Percentiles rank a stretch among this genome's conserved stretches.
Evolutionary conservation across 2,888 invertebrate species (phyloP).

Genomic region (Diaphora mendica): DNA sequence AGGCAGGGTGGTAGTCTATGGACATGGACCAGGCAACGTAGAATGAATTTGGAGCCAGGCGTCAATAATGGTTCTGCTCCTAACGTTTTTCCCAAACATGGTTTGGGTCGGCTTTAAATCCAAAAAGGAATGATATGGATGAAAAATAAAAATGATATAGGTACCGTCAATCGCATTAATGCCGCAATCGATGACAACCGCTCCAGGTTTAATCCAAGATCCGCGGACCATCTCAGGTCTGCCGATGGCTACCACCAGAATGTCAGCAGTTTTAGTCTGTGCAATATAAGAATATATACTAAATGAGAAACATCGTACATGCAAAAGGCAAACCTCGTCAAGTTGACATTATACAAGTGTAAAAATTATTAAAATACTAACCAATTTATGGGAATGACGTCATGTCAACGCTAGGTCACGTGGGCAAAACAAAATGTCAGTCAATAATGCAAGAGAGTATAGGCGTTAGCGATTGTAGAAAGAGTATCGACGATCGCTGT

Average conservation of each 20-base stretch:
- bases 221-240: constrained; percentile 95
- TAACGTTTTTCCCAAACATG: too few relatives aligned
- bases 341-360: too few relatives aligned
- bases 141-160: constrained; percentile 29
- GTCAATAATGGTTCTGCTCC: too few relatives aligned
- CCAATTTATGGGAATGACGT: too few relatives aligned
- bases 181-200: constrained; percentile 99
- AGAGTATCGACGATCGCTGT: too few relatives aligned
- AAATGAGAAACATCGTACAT: not conserved
- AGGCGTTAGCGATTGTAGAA: too few relatives aligned
- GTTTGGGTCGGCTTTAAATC: too few relatives aligned
- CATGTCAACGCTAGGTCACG: too few relatives aligned
- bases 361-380: too few relatives aligned
- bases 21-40: not conserved
- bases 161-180: constrained; percentile 97
- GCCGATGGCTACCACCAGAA: constrained; percentile 98
- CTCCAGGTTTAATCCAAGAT: constrained; percentile 98
- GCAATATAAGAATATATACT: not conserved
- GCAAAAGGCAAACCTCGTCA: not conserved
- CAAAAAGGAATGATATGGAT: not conserved
- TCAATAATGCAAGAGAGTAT: too few relatives aligned
- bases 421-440: too few relatives aligned
- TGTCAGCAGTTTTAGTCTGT: constrained; percentile 94
- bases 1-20: not conserved
- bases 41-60: too few relatives aligned